phyloP scores from a whole-genome alignment of 2,797 vertebrate genomes.

The Clamator glandarius region DNA sequence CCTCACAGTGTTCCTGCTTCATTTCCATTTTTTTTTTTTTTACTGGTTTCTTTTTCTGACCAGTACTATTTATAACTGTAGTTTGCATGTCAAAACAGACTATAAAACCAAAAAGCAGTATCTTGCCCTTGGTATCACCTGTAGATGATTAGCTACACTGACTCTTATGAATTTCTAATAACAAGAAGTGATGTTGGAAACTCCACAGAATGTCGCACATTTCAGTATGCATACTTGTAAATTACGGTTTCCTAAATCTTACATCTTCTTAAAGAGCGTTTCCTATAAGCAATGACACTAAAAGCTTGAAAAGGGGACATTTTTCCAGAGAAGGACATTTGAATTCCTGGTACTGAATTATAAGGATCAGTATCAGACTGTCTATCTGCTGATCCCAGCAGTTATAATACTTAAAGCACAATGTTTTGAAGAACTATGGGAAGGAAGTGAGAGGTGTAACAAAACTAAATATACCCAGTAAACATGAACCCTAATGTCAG shows the following conservation, averaged over 20 bases:
- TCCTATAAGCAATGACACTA: neutral
- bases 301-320: neutral
- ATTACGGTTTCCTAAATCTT: neutral
- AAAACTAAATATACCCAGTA: neutral
- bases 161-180: neutral
- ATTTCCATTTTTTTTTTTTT: neutral
- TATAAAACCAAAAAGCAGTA: neutral
- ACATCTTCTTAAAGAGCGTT: neutral
- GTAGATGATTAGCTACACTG: neutral
- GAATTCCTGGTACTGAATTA: neutral
- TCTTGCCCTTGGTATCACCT: neutral
- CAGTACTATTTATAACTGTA: neutral
- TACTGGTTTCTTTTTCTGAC: neutral
- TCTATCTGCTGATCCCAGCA: neutral
- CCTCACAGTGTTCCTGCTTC: neutral
- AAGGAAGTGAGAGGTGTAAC: constrained; percentile 59
- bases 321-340: neutral
- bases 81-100: neutral
- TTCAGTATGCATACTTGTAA: neutral
- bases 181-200: neutral
- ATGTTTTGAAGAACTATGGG: constrained; percentile 33
- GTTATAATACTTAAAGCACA: neutral
- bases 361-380: neutral
- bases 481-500: neutral
- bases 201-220: neutral